These are phyloP conservation scores for Heliconius hermathena DNA, from an alignment of 1,140 invertebrate species.

Conservation along the genomic window DNA sequence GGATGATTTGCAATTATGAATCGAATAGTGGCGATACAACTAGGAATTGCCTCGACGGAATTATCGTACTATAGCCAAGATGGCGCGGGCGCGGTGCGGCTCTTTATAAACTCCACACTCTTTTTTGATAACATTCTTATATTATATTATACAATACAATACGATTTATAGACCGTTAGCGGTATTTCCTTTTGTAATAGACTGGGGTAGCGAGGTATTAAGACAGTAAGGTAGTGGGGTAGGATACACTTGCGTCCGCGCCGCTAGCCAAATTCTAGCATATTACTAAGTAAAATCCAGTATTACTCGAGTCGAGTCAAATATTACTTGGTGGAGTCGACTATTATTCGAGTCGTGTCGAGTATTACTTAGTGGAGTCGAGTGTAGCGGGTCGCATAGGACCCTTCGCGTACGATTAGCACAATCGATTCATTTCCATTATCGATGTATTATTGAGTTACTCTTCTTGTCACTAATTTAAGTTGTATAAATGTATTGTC, in stretches of 20 bases:
- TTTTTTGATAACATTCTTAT: constrained; percentile 36
- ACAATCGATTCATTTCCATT: constrained; percentile 74
- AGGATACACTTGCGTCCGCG: constrained; percentile 10
- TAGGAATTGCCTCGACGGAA: constrained; percentile 43
- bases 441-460: constrained; percentile 68
- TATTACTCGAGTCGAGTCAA: constrained; percentile 43
- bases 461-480: constrained; percentile 80
- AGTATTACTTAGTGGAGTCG: not conserved
- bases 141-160: constrained; percentile 41
- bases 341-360: not conserved
- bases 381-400: constrained; percentile 40
- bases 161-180: constrained; percentile 26
- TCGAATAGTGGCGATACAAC: constrained; percentile 34
- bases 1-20: constrained; percentile 33
- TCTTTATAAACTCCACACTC: not conserved
- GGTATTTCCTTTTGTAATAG: constrained; percentile 33
- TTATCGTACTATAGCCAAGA: constrained; percentile 23
- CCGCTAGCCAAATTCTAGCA: constrained; percentile 39
- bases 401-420: constrained; percentile 70
- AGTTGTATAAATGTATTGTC: constrained; percentile 80
- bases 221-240: constrained; percentile 23
- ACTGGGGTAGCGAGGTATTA: constrained; percentile 33
- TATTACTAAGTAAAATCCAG: constrained; percentile 32
- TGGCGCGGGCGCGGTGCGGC: not conserved
- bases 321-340: not conserved